Evolutionary conservation across 2,888 invertebrate genomes (phyloP), one percentile per base, ranked within the genome.

Genomic region (Phyto melanocephala): DNA sequence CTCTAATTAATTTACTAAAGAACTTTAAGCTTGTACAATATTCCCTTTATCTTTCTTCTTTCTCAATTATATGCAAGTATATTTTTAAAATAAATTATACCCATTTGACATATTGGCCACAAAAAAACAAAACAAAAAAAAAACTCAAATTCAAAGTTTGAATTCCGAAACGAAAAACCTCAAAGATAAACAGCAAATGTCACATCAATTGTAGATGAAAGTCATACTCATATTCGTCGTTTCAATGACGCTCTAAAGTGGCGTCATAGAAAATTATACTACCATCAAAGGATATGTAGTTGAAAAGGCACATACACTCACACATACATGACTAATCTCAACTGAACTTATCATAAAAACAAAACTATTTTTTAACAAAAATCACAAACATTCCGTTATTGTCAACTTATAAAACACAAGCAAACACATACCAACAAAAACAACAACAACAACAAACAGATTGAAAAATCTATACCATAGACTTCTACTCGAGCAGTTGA

Each of bases 151-250:
- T n/a, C n/a, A n/a, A n/a, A n/a, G n/a, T n/a, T n/a, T n/a, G 6
- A 45, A 50, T 3, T 7, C 1, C 6, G 22, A 40, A 52, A 52
- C 17, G 35, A 33, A 63, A 45, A n/a, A 28, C 6, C 28, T 50
- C 2, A 22, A n/a, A 67, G 67, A 56, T 71, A 58, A 58, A 47
- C 33, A 58, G n/a, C 15, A 70, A 58, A 71, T 71, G 56, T 71
- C 58, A 58, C 35, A 58, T 71, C 47, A 58, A 47, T 8, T 35
- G 15, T 4, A 15, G 15, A 37, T 63, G 28, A 63, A 63, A 63
- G 37, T 52, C 20, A 24, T 35, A 47, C 33, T 40, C 17, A 37
- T 47, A 47, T 50, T 40, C 33, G 28, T 22, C 42, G 60, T 22
- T 1, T 11, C 50, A 11, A 4, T 35, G 50, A n/a, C 37, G 1